Conservation (phyloP, 2,797 vertebrate species). For the Paratrypauchen microcephalus region DNA sequence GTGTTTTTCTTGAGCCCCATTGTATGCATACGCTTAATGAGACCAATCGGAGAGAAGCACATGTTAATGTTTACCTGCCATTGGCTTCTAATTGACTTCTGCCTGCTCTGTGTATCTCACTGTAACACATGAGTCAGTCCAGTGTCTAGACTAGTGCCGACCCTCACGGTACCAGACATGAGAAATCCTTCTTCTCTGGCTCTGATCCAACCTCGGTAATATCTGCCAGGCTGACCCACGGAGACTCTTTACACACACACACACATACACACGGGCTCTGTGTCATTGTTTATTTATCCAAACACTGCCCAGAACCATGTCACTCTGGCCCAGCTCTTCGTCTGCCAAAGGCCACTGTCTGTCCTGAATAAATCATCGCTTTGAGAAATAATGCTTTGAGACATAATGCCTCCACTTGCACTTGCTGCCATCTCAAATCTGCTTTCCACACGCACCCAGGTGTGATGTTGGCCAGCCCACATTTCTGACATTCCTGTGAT, state of each 20-base stretch:
- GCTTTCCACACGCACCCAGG: constrained; percentile 16
- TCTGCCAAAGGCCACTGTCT: constrained; percentile 33
- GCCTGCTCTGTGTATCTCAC: constrained; percentile 24
- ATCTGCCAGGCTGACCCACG: constrained; percentile 46
- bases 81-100: constrained; percentile 45
- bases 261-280: constrained; percentile 25
- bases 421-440: not conserved
- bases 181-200: constrained; percentile 51
- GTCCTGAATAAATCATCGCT: constrained; percentile 31
- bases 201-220: constrained; percentile 39
- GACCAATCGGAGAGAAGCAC: constrained; percentile 29
- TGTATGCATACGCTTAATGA: constrained; percentile 27
- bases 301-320: constrained; percentile 34
- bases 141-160: constrained; percentile 44
- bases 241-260: constrained; percentile 22
- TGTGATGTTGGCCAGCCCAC: constrained; percentile 12
- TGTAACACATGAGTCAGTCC: constrained; percentile 33
- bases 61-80: constrained; percentile 32
- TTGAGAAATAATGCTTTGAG: constrained; percentile 18
- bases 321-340: constrained; percentile 15
- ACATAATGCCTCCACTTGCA: constrained; percentile 15
- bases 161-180: constrained; percentile 41
- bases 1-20: constrained; percentile 32
- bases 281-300: constrained; percentile 48
- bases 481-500: constrained; percentile 8